Conservation (phyloP, 2,888 invertebrate species). For the Meandrusa payeni region DNA sequence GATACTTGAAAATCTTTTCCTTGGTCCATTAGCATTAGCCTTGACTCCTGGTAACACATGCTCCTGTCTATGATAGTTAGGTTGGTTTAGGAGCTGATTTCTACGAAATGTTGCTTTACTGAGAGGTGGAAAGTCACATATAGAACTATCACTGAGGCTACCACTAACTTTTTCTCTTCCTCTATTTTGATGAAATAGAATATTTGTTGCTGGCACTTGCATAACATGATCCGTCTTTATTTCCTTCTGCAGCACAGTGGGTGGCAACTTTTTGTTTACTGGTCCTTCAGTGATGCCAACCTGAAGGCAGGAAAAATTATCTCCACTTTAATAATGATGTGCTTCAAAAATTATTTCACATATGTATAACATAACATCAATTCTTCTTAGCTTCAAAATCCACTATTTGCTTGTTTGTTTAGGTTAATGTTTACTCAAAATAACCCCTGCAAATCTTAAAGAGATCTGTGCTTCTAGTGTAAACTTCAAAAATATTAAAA, state of each 20-base stretch:
- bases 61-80: slow-evolving; percentile 42
- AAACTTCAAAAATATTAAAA: slow-evolving; percentile 16
- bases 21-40: slow-evolving; percentile 40
- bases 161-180: slow-evolving; percentile 47
- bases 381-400: slow-evolving; percentile 75
- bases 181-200: slow-evolving; percentile 41
- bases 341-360: slow-evolving; percentile 67
- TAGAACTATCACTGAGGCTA: slow-evolving; percentile 68
- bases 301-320: slow-evolving; percentile 81
- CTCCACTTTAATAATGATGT: slow-evolving; percentile 79
- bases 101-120: slow-evolving; percentile 48
- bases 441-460: slow-evolving; percentile 20
- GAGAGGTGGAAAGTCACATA: slow-evolving; percentile 54
- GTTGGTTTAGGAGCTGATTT: slow-evolving; percentile 46
- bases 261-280: slow-evolving; percentile 73
- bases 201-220: slow-evolving; percentile 51
- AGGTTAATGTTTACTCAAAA: slow-evolving; percentile 32
- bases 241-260: slow-evolving; percentile 68
- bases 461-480: slow-evolving; percentile 17
- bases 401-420: slow-evolving; percentile 64
- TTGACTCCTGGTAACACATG: slow-evolving; percentile 41
- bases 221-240: slow-evolving; percentile 52
- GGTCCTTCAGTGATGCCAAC: slow-evolving; percentile 80
- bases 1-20: slow-evolving; percentile 54
- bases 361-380: slow-evolving; percentile 56